Conservation (phyloP, 2,797 vertebrate species). For the Cyclopterus lumpus region DNA sequence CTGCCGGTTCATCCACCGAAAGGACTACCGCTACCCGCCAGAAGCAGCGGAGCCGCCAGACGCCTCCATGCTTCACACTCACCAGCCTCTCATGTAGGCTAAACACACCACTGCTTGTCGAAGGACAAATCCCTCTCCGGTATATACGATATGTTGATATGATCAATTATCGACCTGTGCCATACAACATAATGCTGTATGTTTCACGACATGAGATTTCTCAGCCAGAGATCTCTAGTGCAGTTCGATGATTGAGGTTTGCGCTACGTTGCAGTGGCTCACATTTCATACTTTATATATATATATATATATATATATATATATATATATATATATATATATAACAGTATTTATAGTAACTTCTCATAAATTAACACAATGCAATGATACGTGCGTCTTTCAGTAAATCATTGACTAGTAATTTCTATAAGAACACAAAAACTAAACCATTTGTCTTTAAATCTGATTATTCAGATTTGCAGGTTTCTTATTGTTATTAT, state of each 20-base stretch:
- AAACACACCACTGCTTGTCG: not conserved
- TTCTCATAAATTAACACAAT: not conserved
- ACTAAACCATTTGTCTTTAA: not conserved
- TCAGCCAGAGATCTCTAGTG: not conserved
- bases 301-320: too few relatives aligned
- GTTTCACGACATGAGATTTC: not conserved
- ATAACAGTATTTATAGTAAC: not conserved
- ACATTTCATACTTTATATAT: too few relatives aligned
- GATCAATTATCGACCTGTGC: not conserved
- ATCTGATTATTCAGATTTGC: not conserved
- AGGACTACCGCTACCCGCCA: slow-evolving; percentile 27
- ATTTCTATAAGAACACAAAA: not conserved
- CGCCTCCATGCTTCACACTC: not conserved
- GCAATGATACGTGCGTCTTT: not conserved
- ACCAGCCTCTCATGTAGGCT: slow-evolving; percentile 20
- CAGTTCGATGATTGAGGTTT: too few relatives aligned
- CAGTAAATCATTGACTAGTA: not conserved
- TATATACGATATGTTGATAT: not conserved
- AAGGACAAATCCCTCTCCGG: not conserved
- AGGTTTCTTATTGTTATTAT: not conserved
- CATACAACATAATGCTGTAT: not conserved
- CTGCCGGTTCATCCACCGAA: slow-evolving; percentile 37
- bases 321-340: too few relatives aligned
- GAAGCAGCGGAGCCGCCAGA: slow-evolving; percentile 23
- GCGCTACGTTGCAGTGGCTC: too few relatives aligned